A percentile compares a stretch with the other conserved stretches of the same genome.
phyloP scores from a whole-genome alignment of 2,797 vertebrate species.

The Gila robusta region DNA sequence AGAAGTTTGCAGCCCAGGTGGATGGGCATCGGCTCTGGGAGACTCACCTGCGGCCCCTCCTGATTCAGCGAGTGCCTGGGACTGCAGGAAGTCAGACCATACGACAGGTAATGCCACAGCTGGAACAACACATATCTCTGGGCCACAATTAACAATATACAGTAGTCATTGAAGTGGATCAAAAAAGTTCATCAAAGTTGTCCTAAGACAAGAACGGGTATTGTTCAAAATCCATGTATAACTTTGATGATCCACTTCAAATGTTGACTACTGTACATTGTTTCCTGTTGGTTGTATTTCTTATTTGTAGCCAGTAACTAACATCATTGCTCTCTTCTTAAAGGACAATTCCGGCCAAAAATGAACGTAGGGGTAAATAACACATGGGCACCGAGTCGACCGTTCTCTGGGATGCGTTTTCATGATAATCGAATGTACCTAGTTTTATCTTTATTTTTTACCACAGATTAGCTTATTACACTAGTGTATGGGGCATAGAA shows the following conservation, averaged over 20 bases:
- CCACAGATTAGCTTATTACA: no score
- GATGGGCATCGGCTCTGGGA: conserved; percentile 84
- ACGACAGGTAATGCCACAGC: conserved; percentile 79
- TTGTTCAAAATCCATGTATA: no score
- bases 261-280: not conserved
- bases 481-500: no score
- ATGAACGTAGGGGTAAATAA: no score
- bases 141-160: not conserved
- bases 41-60: conserved; percentile 82
- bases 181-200: no score
- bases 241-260: no score
- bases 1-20: conserved; percentile 79
- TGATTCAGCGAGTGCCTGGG: conserved; percentile 85
- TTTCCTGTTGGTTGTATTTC: not conserved
- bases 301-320: not conserved
- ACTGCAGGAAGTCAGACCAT: conserved; percentile 82
- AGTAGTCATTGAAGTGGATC: no score
- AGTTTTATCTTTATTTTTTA: no score
- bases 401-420: no score
- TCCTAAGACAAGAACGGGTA: no score
- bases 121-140: not conserved
- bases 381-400: no score
- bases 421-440: no score
- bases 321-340: not conserved
- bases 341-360: not conserved